A percentile compares a stretch with the other conserved stretches of the same genome.
Evolutionary conservation across 2,113 vertebrate species (phyloP).

Genomic region (Shinisaurus crocodilurus): DNA sequence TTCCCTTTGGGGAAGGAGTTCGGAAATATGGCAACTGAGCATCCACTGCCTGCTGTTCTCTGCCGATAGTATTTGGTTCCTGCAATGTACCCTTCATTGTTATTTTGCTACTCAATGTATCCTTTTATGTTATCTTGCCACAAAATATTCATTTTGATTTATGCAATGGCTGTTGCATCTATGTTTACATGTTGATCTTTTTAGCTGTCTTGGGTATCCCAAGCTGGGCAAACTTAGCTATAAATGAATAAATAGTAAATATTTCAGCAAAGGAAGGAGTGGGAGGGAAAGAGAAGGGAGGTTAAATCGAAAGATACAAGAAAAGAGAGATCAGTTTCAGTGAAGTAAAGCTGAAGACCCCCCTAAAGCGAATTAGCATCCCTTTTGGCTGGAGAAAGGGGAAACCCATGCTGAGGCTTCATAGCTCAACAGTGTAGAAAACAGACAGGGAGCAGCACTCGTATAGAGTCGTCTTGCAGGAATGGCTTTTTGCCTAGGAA

Average conservation of each 20-base stretch:
- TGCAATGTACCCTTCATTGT: background rate
- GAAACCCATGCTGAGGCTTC: background rate
- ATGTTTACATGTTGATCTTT: background rate
- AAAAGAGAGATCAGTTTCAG: slow-evolving; percentile 3
- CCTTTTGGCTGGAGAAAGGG: background rate
- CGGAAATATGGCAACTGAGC: background rate
- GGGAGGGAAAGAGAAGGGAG: rapidly evolving
- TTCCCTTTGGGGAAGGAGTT: background rate
- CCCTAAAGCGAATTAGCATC: background rate
- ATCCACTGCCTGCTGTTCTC: background rate
- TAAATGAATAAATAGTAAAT: background rate
- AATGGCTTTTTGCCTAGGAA: background rate
- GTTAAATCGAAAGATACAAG: background rate
- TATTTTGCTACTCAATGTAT: background rate
- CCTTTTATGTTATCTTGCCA: background rate
- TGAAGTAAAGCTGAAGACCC: background rate
- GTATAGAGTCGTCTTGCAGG: background rate
- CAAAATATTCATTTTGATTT: background rate
- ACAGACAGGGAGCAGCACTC: background rate
- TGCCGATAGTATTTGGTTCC: background rate
- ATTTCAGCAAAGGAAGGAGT: background rate
- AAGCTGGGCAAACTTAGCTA: background rate
- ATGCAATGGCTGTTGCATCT: background rate
- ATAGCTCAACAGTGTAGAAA: background rate
- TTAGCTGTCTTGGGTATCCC: background rate